Evolutionary conservation across 1,140 invertebrate species (phyloP), one percentile per base, ranked within the genome.

Genomic region (Archegozetes longisetosus): DNA sequence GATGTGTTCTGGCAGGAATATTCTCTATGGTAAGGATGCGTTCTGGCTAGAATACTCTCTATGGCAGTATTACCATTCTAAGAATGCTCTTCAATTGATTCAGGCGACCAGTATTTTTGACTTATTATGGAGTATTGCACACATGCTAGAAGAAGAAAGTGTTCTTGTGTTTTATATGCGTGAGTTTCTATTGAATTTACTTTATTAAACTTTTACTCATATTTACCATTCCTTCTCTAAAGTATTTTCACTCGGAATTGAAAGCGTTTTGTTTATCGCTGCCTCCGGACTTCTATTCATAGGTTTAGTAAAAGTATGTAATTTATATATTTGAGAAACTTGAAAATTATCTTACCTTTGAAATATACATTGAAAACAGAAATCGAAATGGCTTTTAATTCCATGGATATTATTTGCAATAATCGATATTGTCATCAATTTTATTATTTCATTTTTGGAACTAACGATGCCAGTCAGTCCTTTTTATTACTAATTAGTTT

Each of bases 201-300:
- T 55, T 40, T 22, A 32, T 55, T 4, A 22, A 17, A 6, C 3
- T 40, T 20, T 20, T 4, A n/a, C 14, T 27, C 12, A 53, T 28
- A 3, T 27, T 27, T 53, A 12, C 28, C 25, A 29, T 53, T 1
- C 13, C 28, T 29, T 2, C 20, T 53, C 20, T 53, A 1, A 26
- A 60, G 59, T 60, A 17, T 53, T 60, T 50, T 23, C 29, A 1
- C 28, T 60, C n/a, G 59, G 51, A 0, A 60, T 60, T 50, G 51
- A 60, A 60, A 60, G 59, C 54, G 52, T 60, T 25, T n/a, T 60
- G 4, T 60, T 60, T 25, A 60, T 60, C 48, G 28, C 32, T 13
- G 59, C 48, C n/a, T 54, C 51, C 22, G 29, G 51, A 9, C 17
- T 60, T 2, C 22, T 60, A 22, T 60, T 60, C 40, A 20, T 49